phyloP scores from a whole-genome alignment of 2,888 invertebrate genomes.

The Chrysodeixis includens region DNA sequence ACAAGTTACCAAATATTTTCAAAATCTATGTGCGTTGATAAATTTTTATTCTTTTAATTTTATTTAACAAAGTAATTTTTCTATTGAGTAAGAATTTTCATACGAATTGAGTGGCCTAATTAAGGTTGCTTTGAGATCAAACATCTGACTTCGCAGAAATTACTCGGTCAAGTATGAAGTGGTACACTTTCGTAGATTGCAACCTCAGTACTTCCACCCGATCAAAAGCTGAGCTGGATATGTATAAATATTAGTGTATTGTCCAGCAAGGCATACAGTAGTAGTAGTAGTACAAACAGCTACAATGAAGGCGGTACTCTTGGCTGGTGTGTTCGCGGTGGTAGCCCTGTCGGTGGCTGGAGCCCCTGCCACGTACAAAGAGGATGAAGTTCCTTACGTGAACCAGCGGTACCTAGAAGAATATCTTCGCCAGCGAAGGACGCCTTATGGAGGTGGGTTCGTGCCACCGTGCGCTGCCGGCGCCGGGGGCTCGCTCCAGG shows the following conservation, averaged over 20 bases:
- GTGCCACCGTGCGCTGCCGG: slow-evolving; percentile 68
- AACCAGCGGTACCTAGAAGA: slow-evolving; percentile 53
- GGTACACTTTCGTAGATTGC: slow-evolving; percentile 63
- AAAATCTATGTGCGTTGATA: too few species aligned
- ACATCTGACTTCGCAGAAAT: slow-evolving; percentile 65
- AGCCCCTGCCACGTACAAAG: slow-evolving; percentile 64
- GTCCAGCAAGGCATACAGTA: slow-evolving; percentile 51
- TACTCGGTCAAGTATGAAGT: slow-evolving; percentile 69
- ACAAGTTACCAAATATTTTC: too few species aligned
- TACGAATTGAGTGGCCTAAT: slow-evolving; percentile 18
- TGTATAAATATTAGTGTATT: slow-evolving; percentile 78
- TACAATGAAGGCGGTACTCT: slow-evolving; percentile 71
- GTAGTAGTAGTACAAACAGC: slow-evolving; percentile 50
- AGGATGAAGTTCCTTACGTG: slow-evolving; percentile 50
- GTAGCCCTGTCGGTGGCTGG: slow-evolving; percentile 55
- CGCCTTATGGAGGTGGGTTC: slow-evolving; percentile 61
- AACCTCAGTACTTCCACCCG: slow-evolving; percentile 64
- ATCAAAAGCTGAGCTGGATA: slow-evolving; percentile 62
- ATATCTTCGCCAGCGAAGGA: slow-evolving; percentile 64
- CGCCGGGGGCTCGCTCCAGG: too few species aligned
- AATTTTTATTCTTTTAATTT: too few species aligned
- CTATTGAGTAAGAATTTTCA: neutral
- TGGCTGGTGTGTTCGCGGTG: slow-evolving; percentile 62
- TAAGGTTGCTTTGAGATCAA: slow-evolving; percentile 38
- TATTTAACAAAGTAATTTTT: neutral